A percentile compares a stretch with the other conserved stretches of the same genome.
These are phyloP conservation scores for Stegana nigrithorax DNA, from an alignment of 2,888 invertebrate genomes.

Conservation along the genomic window DNA sequence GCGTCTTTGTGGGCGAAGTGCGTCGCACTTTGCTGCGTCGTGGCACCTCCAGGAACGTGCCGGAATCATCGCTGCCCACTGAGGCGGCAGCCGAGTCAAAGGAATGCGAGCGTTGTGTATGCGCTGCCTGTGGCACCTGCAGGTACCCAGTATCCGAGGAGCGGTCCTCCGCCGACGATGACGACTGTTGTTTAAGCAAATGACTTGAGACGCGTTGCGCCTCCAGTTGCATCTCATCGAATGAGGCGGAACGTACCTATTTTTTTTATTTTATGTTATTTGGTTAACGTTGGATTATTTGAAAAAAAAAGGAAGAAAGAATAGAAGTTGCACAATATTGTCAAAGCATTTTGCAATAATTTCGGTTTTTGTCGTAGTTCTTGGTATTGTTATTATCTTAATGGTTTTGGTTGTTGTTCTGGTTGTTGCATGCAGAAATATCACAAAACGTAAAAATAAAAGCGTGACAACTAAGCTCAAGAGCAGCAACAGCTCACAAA, in stretches of 20 bases:
- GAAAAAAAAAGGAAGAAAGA: no score
- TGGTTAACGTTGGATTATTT: no score
- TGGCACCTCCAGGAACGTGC: constrained; percentile 73
- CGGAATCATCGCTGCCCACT: constrained; percentile 75
- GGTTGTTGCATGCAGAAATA: no score
- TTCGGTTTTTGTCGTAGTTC: no score
- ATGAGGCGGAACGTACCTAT: constrained; percentile 77
- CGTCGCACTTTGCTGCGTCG: constrained; percentile 75
- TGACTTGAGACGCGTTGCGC: constrained; percentile 72
- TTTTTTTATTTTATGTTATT: no score
- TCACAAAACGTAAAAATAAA: no score
- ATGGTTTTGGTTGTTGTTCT: no score
- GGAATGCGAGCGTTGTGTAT: constrained; percentile 80
- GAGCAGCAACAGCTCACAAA: no score
- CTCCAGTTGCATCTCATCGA: constrained; percentile 89
- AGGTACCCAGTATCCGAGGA: constrained; percentile 69
- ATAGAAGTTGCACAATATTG: no score
- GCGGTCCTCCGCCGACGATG: constrained; percentile 66
- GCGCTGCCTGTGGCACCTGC: constrained; percentile 75
- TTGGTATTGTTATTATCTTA: no score
- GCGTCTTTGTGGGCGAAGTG: constrained; percentile 75
- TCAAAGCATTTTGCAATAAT: no score
- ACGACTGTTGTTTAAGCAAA: constrained; percentile 62
- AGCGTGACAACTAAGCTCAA: no score
- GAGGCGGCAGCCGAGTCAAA: constrained; percentile 81